A percentile compares a stretch with the other conserved stretches of the same genome.
Evolutionary conservation across 2,888 invertebrate genomes (phyloP).

Genomic region (Lycia hirtaria): DNA sequence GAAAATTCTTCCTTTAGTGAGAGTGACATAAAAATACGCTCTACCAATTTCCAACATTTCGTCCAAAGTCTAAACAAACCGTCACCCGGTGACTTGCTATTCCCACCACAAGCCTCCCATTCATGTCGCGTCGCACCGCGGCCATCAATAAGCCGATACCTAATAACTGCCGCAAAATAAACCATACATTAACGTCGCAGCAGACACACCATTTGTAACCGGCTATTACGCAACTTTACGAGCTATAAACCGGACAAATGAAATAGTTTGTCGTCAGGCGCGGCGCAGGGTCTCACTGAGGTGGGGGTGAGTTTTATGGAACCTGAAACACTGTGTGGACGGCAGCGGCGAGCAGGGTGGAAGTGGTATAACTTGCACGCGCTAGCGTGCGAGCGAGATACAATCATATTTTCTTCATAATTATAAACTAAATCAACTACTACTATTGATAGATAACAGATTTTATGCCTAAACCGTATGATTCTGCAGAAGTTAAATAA

Average conservation of each 20-base stretch:
- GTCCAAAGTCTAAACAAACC: not conserved
- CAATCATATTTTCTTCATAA: too few relatives aligned
- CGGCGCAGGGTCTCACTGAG: not conserved
- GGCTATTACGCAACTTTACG: slow-evolving; percentile 48
- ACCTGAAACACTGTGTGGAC: not conserved
- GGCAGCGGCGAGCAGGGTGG: too few relatives aligned
- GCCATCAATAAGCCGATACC: slow-evolving; percentile 42
- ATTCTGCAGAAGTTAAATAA: too few relatives aligned
- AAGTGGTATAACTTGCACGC: too few relatives aligned
- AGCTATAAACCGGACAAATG: slow-evolving; percentile 67
- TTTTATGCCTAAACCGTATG: too few relatives aligned
- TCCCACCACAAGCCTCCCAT: slow-evolving; percentile 3
- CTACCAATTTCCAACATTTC: not conserved
- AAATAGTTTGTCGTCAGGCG: slow-evolving; percentile 56
- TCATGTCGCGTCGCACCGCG: slow-evolving; percentile 18
- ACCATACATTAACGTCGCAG: slow-evolving; percentile 55
- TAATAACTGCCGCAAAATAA: slow-evolving; percentile 54
- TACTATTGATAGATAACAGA: too few relatives aligned
- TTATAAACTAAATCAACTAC: too few relatives aligned
- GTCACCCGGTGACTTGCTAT: slow-evolving; percentile 5
- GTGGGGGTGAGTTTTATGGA: slow-evolving; percentile 17
- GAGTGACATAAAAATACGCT: not conserved
- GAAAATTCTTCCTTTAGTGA: not conserved
- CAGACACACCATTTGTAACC: slow-evolving; percentile 43
- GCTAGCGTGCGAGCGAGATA: too few relatives aligned